Base-by-base conservation (phyloP, 2,888 invertebrate genomes). In the Sussaba pulchella region DNA sequence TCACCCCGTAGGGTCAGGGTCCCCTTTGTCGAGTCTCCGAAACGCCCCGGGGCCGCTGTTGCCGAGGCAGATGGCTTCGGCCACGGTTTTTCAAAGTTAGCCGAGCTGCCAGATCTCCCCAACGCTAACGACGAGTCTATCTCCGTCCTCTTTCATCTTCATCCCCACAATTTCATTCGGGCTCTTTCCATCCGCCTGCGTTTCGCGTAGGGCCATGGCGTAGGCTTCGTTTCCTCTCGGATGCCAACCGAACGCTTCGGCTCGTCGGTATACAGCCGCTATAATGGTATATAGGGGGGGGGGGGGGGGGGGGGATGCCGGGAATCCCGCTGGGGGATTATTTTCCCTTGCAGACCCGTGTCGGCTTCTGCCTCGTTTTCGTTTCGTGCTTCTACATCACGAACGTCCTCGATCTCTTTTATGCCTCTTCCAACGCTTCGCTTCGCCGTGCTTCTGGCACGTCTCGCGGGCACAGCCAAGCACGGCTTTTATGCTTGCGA, bases 311-410 rank as follows among this genome's bases (percentile, higher is more conserved):
- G n/a, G n/a, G n/a, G n/a, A n/a, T n/a, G n/a, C 87, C 85, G 87
- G 88, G 87, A 89, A 87, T 89, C 88, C 89, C 87, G 86, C 87
- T 86, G 89, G 89, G 88, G 87, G 88, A 89, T 89, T 89, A 88
- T 88, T 88, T 88, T 88, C 86, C 87, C 87, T n/a, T 85, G 79
- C 74, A 74, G 78, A 64, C 63, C 47, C 59, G 70, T 17, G n/a
- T 1, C 52, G 54, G 39, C 78, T 73, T 67, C 54, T 54, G 61
- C 50, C 67, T 69, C 61, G 72, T 70, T 45, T 63, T 47, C 9
- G 50, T 59, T 52, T 59, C 75, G 47, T 52, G 52, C 59, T 57
- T 43, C 47, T 54, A 9, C 61, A 39, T n/a, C 67, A 64, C 63
- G 43, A n/a, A 31, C 67, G 74, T 72, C 45, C 66, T 59, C 63